phyloP scores from a whole-genome alignment of 2,888 invertebrate species.

The Leptura quadrifasciata region DNA sequence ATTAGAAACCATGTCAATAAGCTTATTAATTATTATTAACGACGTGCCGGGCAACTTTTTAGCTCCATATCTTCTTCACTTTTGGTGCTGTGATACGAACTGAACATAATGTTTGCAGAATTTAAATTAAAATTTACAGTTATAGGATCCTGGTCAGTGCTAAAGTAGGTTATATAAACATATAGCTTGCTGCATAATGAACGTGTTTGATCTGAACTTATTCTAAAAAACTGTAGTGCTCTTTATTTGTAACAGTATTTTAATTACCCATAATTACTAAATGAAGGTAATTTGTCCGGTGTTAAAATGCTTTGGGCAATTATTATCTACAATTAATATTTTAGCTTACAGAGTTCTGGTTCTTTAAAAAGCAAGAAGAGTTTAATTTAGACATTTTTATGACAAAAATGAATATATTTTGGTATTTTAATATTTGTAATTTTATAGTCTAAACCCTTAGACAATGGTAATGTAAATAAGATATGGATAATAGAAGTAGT shows the following conservation, averaged over 20 bases:
- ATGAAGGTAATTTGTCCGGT: background rate
- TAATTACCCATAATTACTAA: background rate
- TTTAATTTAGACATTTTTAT: no score
- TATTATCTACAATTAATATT: background rate
- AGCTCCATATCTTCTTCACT: slow-evolving; percentile 31
- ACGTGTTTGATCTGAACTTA: background rate
- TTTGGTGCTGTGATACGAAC: slow-evolving; percentile 22
- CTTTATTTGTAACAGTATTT: slow-evolving; percentile 14
- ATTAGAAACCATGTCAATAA: slow-evolving; percentile 27
- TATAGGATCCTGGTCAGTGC: background rate
- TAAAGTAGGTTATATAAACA: slow-evolving; percentile 31
- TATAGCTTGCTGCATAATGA: background rate
- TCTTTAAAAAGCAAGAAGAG: no score
- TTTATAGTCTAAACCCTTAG: no score
- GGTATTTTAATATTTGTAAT: no score
- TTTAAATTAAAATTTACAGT: slow-evolving; percentile 35
- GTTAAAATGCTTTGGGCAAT: background rate
- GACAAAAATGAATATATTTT: no score
- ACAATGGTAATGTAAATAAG: no score
- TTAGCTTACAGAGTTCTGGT: background rate
- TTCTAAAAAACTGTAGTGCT: background rate
- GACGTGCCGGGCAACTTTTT: slow-evolving; percentile 28
- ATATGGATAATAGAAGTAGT: no score
- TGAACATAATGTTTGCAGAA: slow-evolving; percentile 19
- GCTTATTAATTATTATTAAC: slow-evolving; percentile 19